These are phyloP conservation scores for Microctonus hyperodae DNA, from an alignment of 2,888 invertebrate species.

Conservation along the genomic window DNA sequence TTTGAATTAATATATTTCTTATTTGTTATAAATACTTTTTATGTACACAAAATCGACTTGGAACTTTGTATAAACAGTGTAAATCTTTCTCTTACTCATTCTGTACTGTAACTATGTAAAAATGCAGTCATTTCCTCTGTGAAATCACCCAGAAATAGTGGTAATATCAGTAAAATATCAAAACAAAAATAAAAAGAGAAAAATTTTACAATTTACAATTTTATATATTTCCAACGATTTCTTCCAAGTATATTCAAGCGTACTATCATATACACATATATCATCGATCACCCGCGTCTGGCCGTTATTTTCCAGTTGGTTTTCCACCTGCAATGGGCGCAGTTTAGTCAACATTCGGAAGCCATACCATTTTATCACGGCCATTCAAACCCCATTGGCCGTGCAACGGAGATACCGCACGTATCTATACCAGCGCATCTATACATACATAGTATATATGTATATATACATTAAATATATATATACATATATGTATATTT, in stretches of 20 bases:
- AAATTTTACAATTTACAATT: conserved; percentile 21
- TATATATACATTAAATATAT: conserved; percentile 19
- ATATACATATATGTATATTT: neutral
- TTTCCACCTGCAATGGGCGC: conserved; percentile 61
- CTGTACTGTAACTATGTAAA: too few relatives aligned
- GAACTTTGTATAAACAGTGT: neutral
- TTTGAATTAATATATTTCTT: too few relatives aligned
- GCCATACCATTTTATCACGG: conserved; percentile 63
- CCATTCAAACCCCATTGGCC: conserved; percentile 63
- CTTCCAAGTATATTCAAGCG: conserved; percentile 34
- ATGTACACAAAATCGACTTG: neutral
- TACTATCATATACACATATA: conserved; percentile 24
- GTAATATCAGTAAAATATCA: neutral
- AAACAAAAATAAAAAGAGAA: neutral
- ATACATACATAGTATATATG: conserved; percentile 5
- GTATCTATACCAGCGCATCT: conserved; percentile 51
- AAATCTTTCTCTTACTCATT: neutral
- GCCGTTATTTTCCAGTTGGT: conserved; percentile 62
- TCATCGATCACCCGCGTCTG: conserved; percentile 43
- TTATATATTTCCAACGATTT: conserved; percentile 37
- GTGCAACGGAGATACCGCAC: conserved; percentile 62
- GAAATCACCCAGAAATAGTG: neutral
- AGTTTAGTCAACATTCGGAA: conserved; percentile 64
- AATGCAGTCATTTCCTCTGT: neutral
- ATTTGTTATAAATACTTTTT: too few relatives aligned